Evolutionary conservation across 2,888 invertebrate genomes (phyloP), one percentile per base, ranked within the genome.

Genomic region (Copidosoma aretas): DNA sequence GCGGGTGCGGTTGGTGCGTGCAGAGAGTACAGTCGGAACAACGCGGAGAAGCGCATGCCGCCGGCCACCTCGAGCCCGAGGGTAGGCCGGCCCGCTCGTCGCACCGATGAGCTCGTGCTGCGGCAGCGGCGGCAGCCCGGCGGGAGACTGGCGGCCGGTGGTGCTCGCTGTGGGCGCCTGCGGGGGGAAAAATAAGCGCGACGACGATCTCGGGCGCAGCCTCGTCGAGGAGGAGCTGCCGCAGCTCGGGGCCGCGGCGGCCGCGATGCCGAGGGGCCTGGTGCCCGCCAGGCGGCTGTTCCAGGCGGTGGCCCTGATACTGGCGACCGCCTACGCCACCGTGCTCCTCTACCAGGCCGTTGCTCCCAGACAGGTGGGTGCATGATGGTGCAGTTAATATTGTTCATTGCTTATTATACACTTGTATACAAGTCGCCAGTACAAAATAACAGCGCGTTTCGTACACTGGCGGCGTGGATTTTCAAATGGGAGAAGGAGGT

Each of bases 341-440:
- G 84, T 89, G 74, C 85, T 89, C 74, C 86, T 89, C 76, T 89
- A 89, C 79, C 89, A 89, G 84, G 87, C 88, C 75, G 86, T 87
- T 74, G 87, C 86, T 77, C 86, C 88, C 70, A 80, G 82, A 67
- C 86, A 87, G 83, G 87, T 87, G 71, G 85, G 84, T 82, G 1
- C 1, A 17, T 63, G 43, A n/a, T n/a, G n/a, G n/a, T n/a, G n/a
- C n/a, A n/a, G n/a, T n/a, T n/a, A n/a, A n/a, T n/a, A n/a, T n/a
- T n/a, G n/a, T n/a, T n/a, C n/a, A n/a, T n/a, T n/a, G n/a, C n/a
- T n/a, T n/a, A n/a, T n/a, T n/a, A n/a, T n/a, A n/a, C n/a, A n/a
- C n/a, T n/a, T n/a, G n/a, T n/a, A n/a, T n/a, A n/a, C n/a, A n/a
- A n/a, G n/a, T n/a, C n/a, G n/a, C n/a, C n/a, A n/a, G n/a, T n/a